A percentile compares a stretch with the other conserved stretches of the same genome.
Conservation (phyloP, 2,797 vertebrate species). For the Strix occidentalis region DNA sequence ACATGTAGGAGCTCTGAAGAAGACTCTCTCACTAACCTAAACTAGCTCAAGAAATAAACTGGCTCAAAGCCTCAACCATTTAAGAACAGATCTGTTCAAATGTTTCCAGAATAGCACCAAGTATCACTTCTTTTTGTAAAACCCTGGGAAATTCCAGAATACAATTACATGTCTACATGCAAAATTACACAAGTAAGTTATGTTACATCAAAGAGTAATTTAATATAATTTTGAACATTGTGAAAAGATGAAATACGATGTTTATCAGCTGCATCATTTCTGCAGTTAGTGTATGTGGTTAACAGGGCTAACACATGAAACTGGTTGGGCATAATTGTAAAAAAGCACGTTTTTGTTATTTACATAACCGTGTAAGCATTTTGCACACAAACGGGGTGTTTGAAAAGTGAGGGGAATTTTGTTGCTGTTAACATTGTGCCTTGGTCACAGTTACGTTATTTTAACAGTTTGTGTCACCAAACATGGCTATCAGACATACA, state of each 20-base stretch:
- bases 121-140: not conserved
- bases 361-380: not conserved
- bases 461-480: not conserved
- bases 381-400: fast-evolving
- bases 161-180: fast-evolving
- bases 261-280: not conserved
- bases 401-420: not conserved
- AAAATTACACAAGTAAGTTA: not conserved
- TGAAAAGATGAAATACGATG: not conserved
- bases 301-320: not conserved
- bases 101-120: not conserved
- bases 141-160: not conserved
- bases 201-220: not conserved
- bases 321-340: not conserved
- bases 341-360: not conserved
- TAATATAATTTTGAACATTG: not conserved
- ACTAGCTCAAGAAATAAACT: not conserved
- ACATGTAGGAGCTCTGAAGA: not conserved
- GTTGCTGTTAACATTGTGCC: not conserved
- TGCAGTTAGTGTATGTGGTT: not conserved
- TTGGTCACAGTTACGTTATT: not conserved
- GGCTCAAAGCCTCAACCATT: not conserved
- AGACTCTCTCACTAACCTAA: not conserved
- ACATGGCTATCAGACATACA: fast-evolving
- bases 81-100: not conserved